These are phyloP conservation scores for Scaptomyza montana DNA, from an alignment of 1,140 invertebrate genomes.

Conservation along the genomic window DNA sequence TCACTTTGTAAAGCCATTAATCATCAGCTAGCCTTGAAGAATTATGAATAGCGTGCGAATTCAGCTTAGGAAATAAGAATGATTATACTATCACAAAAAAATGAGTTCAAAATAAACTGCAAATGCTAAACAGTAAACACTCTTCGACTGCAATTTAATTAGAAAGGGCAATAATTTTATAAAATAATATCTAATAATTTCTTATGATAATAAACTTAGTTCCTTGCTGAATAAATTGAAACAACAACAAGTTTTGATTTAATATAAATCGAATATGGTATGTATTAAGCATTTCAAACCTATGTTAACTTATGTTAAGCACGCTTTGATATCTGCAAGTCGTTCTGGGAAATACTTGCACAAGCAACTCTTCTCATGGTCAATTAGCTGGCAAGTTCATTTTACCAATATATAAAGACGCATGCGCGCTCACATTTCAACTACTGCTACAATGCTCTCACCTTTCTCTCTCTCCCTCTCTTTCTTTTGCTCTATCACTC, in stretches of 20 bases:
- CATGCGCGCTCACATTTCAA: slow-evolving; percentile 32
- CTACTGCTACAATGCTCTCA: slow-evolving; percentile 18
- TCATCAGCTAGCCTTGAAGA: slow-evolving; percentile 8
- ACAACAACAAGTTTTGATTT: too few species aligned
- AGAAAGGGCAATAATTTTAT: too few species aligned
- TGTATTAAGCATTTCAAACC: too few species aligned
- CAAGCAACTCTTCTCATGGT: slow-evolving; percentile 28
- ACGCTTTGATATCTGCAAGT: background rate
- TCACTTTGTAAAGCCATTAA: slow-evolving; percentile 39
- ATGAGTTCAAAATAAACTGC: too few species aligned
- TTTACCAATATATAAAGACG: slow-evolving; percentile 30
- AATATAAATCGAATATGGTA: too few species aligned
- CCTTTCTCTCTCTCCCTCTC: background rate
- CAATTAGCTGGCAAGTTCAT: slow-evolving; percentile 33
- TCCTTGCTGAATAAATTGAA: too few species aligned
- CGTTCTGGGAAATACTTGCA: slow-evolving; percentile 14
- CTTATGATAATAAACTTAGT: too few species aligned
- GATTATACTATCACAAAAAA: too few species aligned
- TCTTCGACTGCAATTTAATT: too few species aligned
- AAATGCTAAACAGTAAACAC: too few species aligned
- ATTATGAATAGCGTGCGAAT: slow-evolving; percentile 26
- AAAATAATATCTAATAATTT: too few species aligned
- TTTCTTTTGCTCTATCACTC: background rate
- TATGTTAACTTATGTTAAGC: background rate
- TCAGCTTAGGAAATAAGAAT: background rate